Conservation (phyloP, 2,797 vertebrate genomes). For the Typhlichthys subterraneus region DNA sequence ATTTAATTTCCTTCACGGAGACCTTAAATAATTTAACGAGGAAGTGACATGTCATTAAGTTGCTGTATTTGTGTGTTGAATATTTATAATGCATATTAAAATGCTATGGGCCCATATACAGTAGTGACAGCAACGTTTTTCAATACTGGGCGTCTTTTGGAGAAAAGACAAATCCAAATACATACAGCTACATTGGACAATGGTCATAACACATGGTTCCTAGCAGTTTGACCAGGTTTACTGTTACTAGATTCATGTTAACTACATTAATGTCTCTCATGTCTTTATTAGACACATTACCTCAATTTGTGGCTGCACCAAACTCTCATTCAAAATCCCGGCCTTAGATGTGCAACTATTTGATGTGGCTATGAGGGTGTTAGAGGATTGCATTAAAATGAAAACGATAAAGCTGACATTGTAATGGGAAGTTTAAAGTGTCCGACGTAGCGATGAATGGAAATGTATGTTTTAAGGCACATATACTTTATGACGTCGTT, state of each 20-base stretch:
- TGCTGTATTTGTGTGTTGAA: slow-evolving; percentile 67
- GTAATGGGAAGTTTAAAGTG: too few species aligned
- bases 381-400: too few species aligned
- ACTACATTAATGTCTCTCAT: neutral
- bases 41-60: slow-evolving; percentile 58
- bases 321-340: too few species aligned
- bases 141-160: slow-evolving; percentile 31
- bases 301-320: too few species aligned
- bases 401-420: too few species aligned
- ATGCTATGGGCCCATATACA: slow-evolving; percentile 57
- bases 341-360: too few species aligned
- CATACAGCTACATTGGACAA: slow-evolving; percentile 3
- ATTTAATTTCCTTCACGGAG: slow-evolving; percentile 59
- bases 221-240: neutral
- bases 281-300: too few species aligned
- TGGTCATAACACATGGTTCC: neutral
- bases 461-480: too few species aligned
- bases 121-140: slow-evolving; percentile 42
- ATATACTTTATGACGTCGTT: too few species aligned
- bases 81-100: slow-evolving; percentile 70
- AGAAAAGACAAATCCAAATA: slow-evolving; percentile 24
- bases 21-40: slow-evolving; percentile 69
- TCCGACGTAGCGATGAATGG: too few species aligned
- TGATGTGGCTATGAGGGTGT: too few species aligned
- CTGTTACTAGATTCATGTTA: neutral